These are phyloP conservation scores for Nymphalis c-album DNA, from an alignment of 2,888 invertebrate genomes.

Conservation along the genomic window DNA sequence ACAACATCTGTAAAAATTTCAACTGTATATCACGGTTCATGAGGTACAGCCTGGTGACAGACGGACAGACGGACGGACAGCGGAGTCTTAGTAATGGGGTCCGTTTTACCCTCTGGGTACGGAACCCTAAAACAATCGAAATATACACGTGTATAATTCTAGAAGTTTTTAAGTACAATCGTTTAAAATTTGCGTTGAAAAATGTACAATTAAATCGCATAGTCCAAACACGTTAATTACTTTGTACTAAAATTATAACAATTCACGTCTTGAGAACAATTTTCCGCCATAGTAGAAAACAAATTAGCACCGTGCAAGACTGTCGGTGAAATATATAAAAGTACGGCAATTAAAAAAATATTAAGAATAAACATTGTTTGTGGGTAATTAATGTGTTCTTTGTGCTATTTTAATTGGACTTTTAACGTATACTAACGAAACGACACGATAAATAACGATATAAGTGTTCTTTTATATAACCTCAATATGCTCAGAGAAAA, in stretches of 20 bases:
- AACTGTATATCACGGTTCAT: too few relatives aligned
- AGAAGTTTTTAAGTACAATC: neutral
- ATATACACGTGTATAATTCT: neutral
- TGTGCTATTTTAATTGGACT: constrained; percentile 21
- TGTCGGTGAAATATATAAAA: constrained; percentile 33
- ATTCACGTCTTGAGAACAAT: constrained; percentile 35
- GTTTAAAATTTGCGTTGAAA: neutral
- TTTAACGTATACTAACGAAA: constrained; percentile 4
- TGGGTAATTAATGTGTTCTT: constrained; percentile 17
- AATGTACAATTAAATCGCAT: neutral
- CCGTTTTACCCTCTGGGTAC: too few relatives aligned
- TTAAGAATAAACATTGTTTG: constrained; percentile 34
- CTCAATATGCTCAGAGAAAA: neutral
- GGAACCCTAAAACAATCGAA: too few relatives aligned
- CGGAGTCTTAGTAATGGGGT: too few relatives aligned
- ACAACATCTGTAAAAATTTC: too few relatives aligned
- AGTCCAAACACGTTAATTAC: constrained; percentile 33
- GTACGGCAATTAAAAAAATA: constrained; percentile 38
- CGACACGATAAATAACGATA: neutral
- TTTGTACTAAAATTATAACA: constrained; percentile 27
- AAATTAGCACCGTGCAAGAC: constrained; percentile 34
- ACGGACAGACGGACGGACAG: too few relatives aligned
- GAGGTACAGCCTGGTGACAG: too few relatives aligned
- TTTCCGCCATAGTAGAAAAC: constrained; percentile 32
- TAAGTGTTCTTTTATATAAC: neutral